phyloP scores from a whole-genome alignment of 2,797 vertebrate genomes.

The Rallus crepitans region DNA sequence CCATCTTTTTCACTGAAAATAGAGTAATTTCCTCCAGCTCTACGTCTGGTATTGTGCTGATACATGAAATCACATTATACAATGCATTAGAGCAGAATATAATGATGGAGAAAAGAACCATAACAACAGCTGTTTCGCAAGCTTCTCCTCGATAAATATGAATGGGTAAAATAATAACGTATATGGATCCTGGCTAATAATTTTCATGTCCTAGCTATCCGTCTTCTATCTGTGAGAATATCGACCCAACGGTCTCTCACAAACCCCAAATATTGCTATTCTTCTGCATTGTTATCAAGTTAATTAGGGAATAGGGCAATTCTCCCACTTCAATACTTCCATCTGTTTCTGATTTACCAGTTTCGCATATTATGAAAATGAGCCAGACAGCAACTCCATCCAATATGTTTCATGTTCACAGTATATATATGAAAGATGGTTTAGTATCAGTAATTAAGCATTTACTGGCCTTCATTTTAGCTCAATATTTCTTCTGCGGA shows the following conservation, averaged over 20 bases:
- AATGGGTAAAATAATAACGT: neutral
- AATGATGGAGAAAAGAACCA: neutral
- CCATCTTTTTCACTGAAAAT: neutral
- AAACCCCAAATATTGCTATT: slow-evolving; percentile 64
- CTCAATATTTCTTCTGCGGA: slow-evolving; percentile 50
- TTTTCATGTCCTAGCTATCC: neutral
- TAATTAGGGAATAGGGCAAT: slow-evolving; percentile 67
- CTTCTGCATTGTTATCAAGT: slow-evolving; percentile 67
- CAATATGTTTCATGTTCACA: slow-evolving; percentile 74
- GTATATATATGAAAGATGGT: slow-evolving; percentile 41
- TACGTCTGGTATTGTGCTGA: neutral
- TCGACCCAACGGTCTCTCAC: neutral
- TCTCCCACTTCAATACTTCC: slow-evolving; percentile 70
- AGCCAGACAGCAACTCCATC: slow-evolving; percentile 66
- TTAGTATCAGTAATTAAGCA: slow-evolving; percentile 53
- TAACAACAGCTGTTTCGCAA: neutral
- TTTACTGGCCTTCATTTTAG: slow-evolving; percentile 54
- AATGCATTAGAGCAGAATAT: neutral
- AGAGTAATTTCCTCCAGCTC: neutral
- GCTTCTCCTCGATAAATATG: neutral
- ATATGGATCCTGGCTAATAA: neutral
- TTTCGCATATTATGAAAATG: slow-evolving; percentile 68
- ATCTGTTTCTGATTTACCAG: slow-evolving; percentile 77
- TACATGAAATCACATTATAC: neutral
- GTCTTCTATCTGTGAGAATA: neutral